These are phyloP conservation scores for Bombus huntii DNA, from an alignment of 1,140 invertebrate genomes.

Conservation along the genomic window DNA sequence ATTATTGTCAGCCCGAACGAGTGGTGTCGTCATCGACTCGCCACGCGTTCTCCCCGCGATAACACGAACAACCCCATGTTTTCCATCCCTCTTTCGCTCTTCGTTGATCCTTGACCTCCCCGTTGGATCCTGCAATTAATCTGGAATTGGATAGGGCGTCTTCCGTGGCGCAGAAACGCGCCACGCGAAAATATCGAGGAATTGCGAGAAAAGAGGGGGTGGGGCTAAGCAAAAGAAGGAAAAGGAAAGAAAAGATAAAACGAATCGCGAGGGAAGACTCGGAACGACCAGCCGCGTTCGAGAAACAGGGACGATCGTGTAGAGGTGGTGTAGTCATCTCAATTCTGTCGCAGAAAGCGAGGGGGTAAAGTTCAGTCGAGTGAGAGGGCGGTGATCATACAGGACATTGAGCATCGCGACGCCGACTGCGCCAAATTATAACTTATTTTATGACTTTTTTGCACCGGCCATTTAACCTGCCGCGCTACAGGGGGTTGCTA, in stretches of 20 bases:
- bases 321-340: constrained; percentile 42
- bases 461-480: constrained; percentile 82
- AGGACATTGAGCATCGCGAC: constrained; percentile 82
- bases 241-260: constrained; percentile 33
- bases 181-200: constrained; percentile 44
- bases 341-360: constrained; percentile 55
- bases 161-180: constrained; percentile 49
- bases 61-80: constrained; percentile 37
- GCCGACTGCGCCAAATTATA: constrained; percentile 82
- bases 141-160: constrained; percentile 76
- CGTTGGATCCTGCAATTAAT: constrained; percentile 78
- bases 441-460: constrained; percentile 84
- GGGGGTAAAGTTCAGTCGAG: constrained; percentile 77
- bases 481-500: constrained; percentile 23
- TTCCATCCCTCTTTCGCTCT: constrained; percentile 1
- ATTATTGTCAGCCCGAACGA: constrained; percentile 27
- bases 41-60: neutral
- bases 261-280: constrained; percentile 2
- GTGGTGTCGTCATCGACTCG: neutral
- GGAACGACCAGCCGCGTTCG: too few species aligned
- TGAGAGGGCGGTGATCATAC: constrained; percentile 81
- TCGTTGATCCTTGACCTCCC: constrained; percentile 72
- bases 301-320: too few species aligned
- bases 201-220: neutral
- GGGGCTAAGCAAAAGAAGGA: constrained; percentile 12